Base-by-base conservation (phyloP, 2,113 vertebrate genomes). In the Dasypus novemcinctus region DNA sequence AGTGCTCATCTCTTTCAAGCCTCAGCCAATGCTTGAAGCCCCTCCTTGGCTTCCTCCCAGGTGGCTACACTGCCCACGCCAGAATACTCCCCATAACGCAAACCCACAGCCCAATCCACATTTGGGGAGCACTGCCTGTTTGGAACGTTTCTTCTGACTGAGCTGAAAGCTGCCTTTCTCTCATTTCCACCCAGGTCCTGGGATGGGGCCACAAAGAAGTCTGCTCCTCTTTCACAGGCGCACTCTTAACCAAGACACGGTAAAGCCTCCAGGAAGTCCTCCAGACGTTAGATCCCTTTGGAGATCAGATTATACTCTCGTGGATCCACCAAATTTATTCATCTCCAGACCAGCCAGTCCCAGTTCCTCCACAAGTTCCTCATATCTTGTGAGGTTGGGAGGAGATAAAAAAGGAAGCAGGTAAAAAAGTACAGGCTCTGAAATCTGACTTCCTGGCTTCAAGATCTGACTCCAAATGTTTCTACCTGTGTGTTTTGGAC, bases 321-420 rank as follows among this genome's bases (percentile, higher is more conserved):
- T 0, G 10, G 29, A 14, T 43, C 33, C 52, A 29, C 0, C 14
- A 33, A 14, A 64, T 63, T 80, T 82, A 68, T 57, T 74, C 76
- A 87, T 57, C 86, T 84, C 76, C 29, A 17, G 13, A 36, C 31
- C 36, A 76, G 49, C 75, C 10, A 63, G 54, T n/a, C 64, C 52
- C 38, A 71, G 23, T n/a, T 69, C 75, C n/a, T 68, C 23, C 43
- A 54, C 33, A 76, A 52, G 11, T 11, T 49, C 72, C 33, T 85
- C 57, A 29, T 17, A 59, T 59, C 57, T 59, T 59, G 57, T 59
- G n/a, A 57, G 63, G 81, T 71, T 72, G 0, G 15, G 52, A 54
- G 1, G 20, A 0, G 31, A 1, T 41, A 59, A 31, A 31, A 20
- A 3, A 7, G 6, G 11, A 3, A 4, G 38, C 10, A 43, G 25